Conservation (phyloP, 2,888 invertebrate genomes). For the Harpagoxenus sublaevis region DNA sequence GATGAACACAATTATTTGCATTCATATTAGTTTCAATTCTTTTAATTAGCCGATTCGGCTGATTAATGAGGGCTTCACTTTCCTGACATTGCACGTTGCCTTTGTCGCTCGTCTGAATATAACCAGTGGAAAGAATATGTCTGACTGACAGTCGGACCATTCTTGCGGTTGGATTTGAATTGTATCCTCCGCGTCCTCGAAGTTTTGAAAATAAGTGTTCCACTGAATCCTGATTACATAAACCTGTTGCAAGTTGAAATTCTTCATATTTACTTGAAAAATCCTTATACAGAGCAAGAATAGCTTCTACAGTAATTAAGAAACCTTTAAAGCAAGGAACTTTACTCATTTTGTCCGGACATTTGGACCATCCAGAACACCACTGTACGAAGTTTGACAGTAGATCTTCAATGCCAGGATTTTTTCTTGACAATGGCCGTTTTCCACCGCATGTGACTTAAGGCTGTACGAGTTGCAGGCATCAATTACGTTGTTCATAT, state of each 20-base stretch:
- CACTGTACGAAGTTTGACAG: neutral
- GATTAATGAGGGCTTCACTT: constrained; percentile 4
- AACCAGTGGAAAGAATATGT: neutral
- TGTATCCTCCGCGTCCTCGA: neutral
- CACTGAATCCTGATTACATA: neutral
- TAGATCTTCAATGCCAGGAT: neutral
- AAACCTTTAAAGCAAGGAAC: neutral
- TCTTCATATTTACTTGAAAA: neutral
- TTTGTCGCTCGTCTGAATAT: neutral
- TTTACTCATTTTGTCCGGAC: neutral
- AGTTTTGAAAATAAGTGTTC: neutral
- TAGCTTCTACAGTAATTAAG: neutral
- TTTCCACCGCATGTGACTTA: neutral
- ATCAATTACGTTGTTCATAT: neutral
- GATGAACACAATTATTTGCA: neutral
- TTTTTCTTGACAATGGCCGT: neutral
- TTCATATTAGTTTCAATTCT: neutral
- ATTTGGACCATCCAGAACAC: neutral
- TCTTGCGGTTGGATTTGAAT: neutral
- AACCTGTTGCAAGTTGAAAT: neutral
- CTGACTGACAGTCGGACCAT: neutral
- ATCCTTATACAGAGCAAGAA: neutral
- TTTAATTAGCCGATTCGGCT: neutral
- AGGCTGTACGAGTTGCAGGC: neutral
- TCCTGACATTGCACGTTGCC: neutral